A percentile compares a stretch with the other conserved stretches of the same genome.
phyloP scores from a whole-genome alignment of 2,888 invertebrate species.

The Rosalia funebris region DNA sequence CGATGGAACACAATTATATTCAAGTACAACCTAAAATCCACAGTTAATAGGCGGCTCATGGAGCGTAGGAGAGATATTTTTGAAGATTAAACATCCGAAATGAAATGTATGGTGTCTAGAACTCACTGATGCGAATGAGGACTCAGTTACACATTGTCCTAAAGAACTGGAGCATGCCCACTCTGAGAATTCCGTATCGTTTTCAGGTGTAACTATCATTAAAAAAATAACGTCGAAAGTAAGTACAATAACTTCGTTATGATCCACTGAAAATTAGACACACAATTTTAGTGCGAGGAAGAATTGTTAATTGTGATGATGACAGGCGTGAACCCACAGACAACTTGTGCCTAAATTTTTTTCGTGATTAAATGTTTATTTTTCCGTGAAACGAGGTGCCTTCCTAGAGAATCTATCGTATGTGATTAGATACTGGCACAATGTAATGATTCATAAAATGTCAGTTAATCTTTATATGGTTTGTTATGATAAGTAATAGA shows the following conservation, averaged over 20 bases:
- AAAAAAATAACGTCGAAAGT: slow-evolving; percentile 8
- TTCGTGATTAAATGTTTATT: too few relatives aligned
- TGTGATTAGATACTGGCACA: too few relatives aligned
- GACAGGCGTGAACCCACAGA: background rate
- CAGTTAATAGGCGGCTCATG: slow-evolving; percentile 14
- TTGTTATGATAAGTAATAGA: too few relatives aligned
- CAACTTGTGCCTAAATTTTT: too few relatives aligned
- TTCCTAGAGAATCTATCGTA: too few relatives aligned
- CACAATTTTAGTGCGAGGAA: slow-evolving; percentile 3
- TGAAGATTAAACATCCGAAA: slow-evolving; percentile 24
- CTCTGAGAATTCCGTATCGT: too few relatives aligned
- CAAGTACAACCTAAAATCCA: slow-evolving; percentile 24
- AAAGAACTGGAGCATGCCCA: slow-evolving; percentile 47
- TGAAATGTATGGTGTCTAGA: slow-evolving; percentile 44
- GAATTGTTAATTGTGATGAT: background rate
- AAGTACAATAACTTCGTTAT: slow-evolving; percentile 12
- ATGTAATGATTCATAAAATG: too few relatives aligned
- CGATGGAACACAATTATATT: slow-evolving; percentile 14
- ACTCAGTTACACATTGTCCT: slow-evolving; percentile 49
- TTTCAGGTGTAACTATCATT: slow-evolving; percentile 18
- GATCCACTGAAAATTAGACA: slow-evolving; percentile 4
- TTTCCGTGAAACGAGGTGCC: too few relatives aligned
- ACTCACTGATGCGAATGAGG: slow-evolving; percentile 46
- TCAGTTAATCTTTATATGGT: too few relatives aligned
- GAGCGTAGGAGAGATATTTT: slow-evolving; percentile 27